A percentile compares a stretch with the other conserved stretches of the same genome.
phyloP scores from a whole-genome alignment of 2,113 vertebrate species.

The Scartelaos histophorus region DNA sequence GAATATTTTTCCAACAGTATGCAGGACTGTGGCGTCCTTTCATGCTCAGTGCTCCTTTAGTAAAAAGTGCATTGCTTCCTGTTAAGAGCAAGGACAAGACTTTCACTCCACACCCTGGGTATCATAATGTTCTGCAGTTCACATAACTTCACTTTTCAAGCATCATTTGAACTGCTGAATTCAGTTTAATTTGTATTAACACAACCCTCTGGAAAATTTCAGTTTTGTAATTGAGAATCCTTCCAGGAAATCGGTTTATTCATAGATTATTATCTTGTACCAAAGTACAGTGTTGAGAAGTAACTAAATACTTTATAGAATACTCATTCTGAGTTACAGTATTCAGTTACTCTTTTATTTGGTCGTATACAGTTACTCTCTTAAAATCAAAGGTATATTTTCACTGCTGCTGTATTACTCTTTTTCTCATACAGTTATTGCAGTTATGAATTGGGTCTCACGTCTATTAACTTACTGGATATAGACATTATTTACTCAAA shows the following conservation, averaged over 20 bases:
- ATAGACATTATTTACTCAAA: neutral
- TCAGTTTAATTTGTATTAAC: too few species aligned
- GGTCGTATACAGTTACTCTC: too few species aligned
- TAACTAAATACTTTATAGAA: neutral
- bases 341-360: too few species aligned
- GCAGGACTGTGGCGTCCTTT: neutral
- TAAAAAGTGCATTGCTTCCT: neutral
- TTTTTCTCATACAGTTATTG: neutral
- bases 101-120: conserved; percentile 83
- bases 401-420: too few species aligned
- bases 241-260: too few species aligned
- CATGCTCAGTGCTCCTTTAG: conserved; percentile 39
- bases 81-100: conserved; percentile 79
- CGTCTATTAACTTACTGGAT: neutral
- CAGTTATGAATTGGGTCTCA: too few species aligned
- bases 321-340: too few species aligned
- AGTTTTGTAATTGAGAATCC: neutral
- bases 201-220: neutral
- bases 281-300: too few species aligned
- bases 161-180: neutral
- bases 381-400: too few species aligned
- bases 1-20: conserved; percentile 27
- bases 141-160: neutral
- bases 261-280: neutral
- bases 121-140: conserved; percentile 62